Evolutionary conservation across 2,888 invertebrate species (phyloP).

Genomic region (Galerucella calmariensis): DNA sequence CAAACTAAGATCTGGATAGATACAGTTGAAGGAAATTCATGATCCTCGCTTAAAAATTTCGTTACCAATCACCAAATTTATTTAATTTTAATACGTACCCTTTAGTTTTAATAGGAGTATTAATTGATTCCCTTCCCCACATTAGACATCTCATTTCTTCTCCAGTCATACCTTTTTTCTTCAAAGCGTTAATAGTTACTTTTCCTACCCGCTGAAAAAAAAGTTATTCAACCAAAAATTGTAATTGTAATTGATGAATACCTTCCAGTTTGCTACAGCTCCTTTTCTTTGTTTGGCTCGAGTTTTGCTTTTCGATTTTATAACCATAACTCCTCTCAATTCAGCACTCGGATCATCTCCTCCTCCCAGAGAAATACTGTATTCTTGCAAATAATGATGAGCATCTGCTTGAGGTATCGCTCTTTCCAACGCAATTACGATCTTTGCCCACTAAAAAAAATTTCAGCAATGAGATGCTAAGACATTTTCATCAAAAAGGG

Average conservation of each 20-base stretch:
- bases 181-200: slow-evolving; percentile 85
- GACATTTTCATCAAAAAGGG: neutral
- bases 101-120: slow-evolving; percentile 81
- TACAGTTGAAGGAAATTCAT: no score
- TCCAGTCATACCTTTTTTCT: slow-evolving; percentile 85
- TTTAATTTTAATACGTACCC: slow-evolving; percentile 62
- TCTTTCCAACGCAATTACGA: slow-evolving; percentile 94
- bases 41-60: no score
- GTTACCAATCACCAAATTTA: neutral
- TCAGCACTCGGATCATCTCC: slow-evolving; percentile 85
- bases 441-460: slow-evolving; percentile 90
- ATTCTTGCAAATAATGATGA: slow-evolving; percentile 91
- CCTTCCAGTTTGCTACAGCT: slow-evolving; percentile 98
- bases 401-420: slow-evolving; percentile 92
- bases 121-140: slow-evolving; percentile 92
- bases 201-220: slow-evolving; percentile 81
- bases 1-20: no score
- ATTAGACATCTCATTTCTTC: slow-evolving; percentile 87
- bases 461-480: neutral
- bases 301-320: slow-evolving; percentile 96
- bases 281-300: slow-evolving; percentile 96
- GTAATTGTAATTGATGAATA: slow-evolving; percentile 57
- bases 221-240: neutral
- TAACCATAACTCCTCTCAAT: slow-evolving; percentile 95
- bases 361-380: slow-evolving; percentile 91